Evolutionary conservation across 2,797 vertebrate genomes (phyloP), one percentile per base, ranked within the genome.

Genomic region (Lepus townsendii): DNA sequence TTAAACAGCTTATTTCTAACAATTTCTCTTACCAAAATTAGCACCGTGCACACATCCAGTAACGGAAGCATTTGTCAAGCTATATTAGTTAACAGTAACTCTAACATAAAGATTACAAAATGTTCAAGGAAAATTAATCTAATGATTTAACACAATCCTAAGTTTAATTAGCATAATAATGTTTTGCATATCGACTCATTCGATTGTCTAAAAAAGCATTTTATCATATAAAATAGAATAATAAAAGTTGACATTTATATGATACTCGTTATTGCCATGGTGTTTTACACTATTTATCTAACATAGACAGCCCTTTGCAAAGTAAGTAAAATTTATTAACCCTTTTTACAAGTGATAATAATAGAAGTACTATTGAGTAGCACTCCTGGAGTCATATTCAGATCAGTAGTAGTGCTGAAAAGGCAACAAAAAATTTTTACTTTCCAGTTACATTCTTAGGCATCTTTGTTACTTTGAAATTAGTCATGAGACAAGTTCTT

Each of bases 111-210:
- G 50, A 82, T 5, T 78, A 85, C 83, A 87, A 93, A 93, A 93
- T 85, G 72, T 68, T 96, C 47, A 93, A 91, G 84, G 91, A 89
- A 97, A 97, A 96, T 66, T 63, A 96, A 93, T 52, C 30, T 68
- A 83, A 87, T 73, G 93, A 73, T 80, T 96, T 93, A 91, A 62
- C 83, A 97, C 75, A 92, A 72, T 66, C 75, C 22, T 94, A 22
- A 47, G 63, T 94, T 95, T 97, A 88, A 93, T 96, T 96, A 94
- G 97, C 95, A 97, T 3, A 79, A 80, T 73, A 90, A 93, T 60
- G 14, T 50, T 91, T 96, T 94, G 19, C 66, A 88, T 47, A 94
- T 80, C 87, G 83, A 89, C 66, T 95, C 35, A 47, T 75, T 92
- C 80, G 94, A 54, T 77, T 90, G 42, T 93, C 73, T 92, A 93